Conservation (phyloP, 2,888 invertebrate genomes). For the Halocaridina rubra region DNA sequence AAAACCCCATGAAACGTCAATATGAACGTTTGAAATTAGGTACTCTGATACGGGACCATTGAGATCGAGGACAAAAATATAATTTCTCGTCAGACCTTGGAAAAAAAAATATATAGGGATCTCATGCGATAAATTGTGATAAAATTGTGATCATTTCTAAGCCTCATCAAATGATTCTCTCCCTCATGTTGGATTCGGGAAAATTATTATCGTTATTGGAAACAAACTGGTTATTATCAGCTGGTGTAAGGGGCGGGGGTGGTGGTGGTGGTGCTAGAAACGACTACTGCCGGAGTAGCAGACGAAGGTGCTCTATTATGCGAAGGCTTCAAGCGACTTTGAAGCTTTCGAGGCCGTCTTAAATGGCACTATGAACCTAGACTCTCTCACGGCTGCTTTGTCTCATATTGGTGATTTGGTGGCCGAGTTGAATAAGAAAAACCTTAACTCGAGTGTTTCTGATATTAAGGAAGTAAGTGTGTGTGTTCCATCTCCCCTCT, state of each 20-base stretch:
- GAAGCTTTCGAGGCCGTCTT: slow-evolving; percentile 93
- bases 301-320: slow-evolving; percentile 47
- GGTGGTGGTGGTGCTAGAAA: background rate
- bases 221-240: too few species aligned
- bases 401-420: slow-evolving; percentile 98
- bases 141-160: too few species aligned
- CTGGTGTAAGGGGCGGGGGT: background rate
- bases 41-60: too few species aligned
- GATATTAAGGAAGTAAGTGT: slow-evolving; percentile 89
- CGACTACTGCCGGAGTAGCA: background rate
- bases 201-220: too few species aligned
- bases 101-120: too few species aligned
- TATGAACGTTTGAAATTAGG: too few species aligned
- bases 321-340: slow-evolving; percentile 92
- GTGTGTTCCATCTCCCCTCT: too few species aligned
- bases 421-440: slow-evolving; percentile 94
- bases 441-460: slow-evolving; percentile 89
- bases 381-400: slow-evolving; percentile 98
- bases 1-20: too few species aligned
- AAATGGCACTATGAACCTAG: slow-evolving; percentile 98
- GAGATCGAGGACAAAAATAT: too few species aligned
- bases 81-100: too few species aligned
- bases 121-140: too few species aligned
- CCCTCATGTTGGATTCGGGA: slow-evolving; percentile 58
- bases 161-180: too few species aligned